Percentiles rank a stretch among this genome's conserved stretches.
Evolutionary conservation across 2,113 vertebrate genomes (phyloP).

Genomic region (Myotis davidii): DNA sequence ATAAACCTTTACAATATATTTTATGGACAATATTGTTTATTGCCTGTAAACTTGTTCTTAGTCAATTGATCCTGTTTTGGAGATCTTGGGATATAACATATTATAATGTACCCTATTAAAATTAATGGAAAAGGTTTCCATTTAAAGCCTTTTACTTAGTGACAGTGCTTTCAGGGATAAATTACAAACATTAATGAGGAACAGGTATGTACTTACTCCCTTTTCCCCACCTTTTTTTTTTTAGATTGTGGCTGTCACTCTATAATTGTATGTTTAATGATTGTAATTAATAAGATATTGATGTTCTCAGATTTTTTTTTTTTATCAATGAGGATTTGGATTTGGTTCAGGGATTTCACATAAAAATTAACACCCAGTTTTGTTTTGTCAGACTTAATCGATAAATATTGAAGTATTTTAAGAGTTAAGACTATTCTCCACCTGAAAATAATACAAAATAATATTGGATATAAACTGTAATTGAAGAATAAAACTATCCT

Average conservation of each 20-base stretch:
- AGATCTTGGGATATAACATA: background rate
- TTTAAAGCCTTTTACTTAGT: conserved; percentile 3
- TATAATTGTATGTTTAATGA: background rate
- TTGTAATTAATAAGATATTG: background rate
- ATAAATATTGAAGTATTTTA: background rate
- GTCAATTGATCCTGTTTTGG: background rate
- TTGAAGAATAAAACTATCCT: background rate
- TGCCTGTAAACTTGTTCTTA: background rate
- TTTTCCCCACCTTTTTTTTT: background rate
- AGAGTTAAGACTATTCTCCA: background rate
- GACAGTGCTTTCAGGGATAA: background rate
- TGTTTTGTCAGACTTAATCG: background rate
- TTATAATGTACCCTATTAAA: background rate
- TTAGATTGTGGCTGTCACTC: background rate
- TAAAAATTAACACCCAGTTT: background rate
- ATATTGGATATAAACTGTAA: background rate
- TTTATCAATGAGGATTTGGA: background rate
- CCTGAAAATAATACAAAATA: background rate
- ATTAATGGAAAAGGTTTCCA: background rate
- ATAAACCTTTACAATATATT: background rate
- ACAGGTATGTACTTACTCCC: background rate
- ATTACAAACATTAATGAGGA: background rate
- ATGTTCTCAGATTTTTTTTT: conserved; percentile 5
- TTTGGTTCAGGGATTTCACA: background rate
- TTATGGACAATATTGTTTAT: background rate